These are phyloP conservation scores for Promerops cafer DNA, from an alignment of 2,113 vertebrate genomes.

Conservation along the genomic window DNA sequence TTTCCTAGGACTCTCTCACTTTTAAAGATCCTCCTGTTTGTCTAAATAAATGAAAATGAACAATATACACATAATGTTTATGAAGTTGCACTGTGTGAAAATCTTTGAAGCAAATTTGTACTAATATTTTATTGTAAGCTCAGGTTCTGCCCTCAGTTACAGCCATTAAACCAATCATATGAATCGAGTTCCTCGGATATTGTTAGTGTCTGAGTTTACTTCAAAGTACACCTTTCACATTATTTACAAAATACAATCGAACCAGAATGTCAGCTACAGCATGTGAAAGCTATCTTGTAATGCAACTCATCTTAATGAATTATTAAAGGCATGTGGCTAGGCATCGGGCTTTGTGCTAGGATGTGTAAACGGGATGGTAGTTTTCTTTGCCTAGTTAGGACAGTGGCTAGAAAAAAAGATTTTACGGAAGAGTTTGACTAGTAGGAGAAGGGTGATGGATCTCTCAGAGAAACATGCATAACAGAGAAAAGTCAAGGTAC, in stretches of 20 bases:
- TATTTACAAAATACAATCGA: background rate
- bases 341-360: background rate
- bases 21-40: background rate
- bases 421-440: background rate
- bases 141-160: background rate
- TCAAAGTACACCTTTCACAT: background rate
- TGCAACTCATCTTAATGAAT: background rate
- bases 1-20: background rate
- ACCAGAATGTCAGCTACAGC: background rate
- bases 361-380: background rate
- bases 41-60: background rate
- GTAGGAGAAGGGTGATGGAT: background rate
- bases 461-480: background rate
- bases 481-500: background rate
- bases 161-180: background rate
- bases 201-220: background rate
- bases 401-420: background rate
- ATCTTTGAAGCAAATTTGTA: background rate
- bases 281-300: background rate
- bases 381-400: background rate
- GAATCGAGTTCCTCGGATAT: rapidly evolving
- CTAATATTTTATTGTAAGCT: background rate
- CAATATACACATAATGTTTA: too few relatives aligned
- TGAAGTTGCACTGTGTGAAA: background rate
- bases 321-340: background rate